These are phyloP conservation scores for Genyomyrus donnyi DNA, from an alignment of 2,113 vertebrate species.

Conservation along the genomic window DNA sequence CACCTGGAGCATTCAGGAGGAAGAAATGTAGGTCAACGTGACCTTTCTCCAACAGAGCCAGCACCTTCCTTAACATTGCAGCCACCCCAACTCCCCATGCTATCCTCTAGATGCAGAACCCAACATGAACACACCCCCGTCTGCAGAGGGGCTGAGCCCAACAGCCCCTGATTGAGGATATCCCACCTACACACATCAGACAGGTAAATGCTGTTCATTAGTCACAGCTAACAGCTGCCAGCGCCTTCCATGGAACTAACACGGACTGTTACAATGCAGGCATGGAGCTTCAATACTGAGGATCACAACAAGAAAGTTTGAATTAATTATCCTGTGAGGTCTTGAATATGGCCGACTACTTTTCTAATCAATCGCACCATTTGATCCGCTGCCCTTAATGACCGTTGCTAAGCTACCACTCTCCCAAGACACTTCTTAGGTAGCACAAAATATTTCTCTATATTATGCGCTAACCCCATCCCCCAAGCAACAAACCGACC, in stretches of 20 bases:
- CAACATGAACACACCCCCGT: slow-evolving; percentile 7
- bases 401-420: not conserved
- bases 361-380: not conserved
- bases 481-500: not conserved
- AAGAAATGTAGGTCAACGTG: slow-evolving; percentile 8
- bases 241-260: not conserved
- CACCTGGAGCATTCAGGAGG: not conserved
- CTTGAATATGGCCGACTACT: not conserved
- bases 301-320: not conserved
- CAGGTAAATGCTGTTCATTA: not conserved
- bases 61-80: not conserved
- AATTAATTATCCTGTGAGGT: not conserved
- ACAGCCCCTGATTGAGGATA: not conserved
- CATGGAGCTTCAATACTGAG: not conserved
- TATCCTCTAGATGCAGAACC: slow-evolving; percentile 22
- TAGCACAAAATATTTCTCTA: not conserved
- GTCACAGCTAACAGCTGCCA: not conserved
- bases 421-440: not conserved
- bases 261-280: not conserved
- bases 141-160: not conserved
- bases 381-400: not conserved
- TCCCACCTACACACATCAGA: not conserved
- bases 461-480: not conserved
- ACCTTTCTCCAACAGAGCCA: slow-evolving; percentile 17
- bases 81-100: slow-evolving; percentile 17